Base-by-base conservation (phyloP, 1,140 invertebrate genomes). In the Lutraria rhynchaena region DNA sequence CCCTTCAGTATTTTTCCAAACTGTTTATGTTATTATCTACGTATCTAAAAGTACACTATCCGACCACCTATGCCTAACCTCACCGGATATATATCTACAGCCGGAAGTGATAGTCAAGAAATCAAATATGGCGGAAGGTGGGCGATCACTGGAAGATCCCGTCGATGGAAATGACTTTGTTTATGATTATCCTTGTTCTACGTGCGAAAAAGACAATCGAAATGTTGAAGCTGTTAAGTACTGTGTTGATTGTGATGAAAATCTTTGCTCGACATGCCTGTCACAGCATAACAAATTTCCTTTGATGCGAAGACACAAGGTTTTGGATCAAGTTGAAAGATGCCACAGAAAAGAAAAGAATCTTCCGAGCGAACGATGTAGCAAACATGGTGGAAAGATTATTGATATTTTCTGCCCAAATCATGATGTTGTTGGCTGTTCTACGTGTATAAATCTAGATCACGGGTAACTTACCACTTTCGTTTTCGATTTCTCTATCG, bases 221-320 rank as follows among this genome's bases (percentile, higher is more conserved):
- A 53, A 7, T 53, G 51, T 53, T n/a, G 17, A 17, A n/a, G 51
- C 17, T n/a, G 19, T n/a, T 5, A 53, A n/a, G 3, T n/a, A 53
- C 51, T 53, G 51, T 53, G 51, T 53, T 53, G 51, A 53, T n/a
- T 53, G 51, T 53, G 51, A n/a, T n/a, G n/a, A n/a, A n/a, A n/a
- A n/a, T n/a, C n/a, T n/a, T n/a, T n/a, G n/a, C n/a, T n/a, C n/a
- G n/a, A n/a, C 51, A n/a, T 53, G 51, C 51, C 51, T 53, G 19
- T n/a, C 19, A n/a, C 17, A 53, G 19, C 51, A 53, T n/a, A 53
- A 53, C 19, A 53, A 53, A n/a, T 53, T 53, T 53, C 17, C 51
- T 17, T 17, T 53, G 19, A 53, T 53, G 51, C 19, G 51, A 53
- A 22, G 51, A 9, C 51, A 53, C 19, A 17, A 53, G 19, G 24